Evolutionary conservation across 2,113 vertebrate genomes (phyloP).

Genomic region (Pipa parva): DNA sequence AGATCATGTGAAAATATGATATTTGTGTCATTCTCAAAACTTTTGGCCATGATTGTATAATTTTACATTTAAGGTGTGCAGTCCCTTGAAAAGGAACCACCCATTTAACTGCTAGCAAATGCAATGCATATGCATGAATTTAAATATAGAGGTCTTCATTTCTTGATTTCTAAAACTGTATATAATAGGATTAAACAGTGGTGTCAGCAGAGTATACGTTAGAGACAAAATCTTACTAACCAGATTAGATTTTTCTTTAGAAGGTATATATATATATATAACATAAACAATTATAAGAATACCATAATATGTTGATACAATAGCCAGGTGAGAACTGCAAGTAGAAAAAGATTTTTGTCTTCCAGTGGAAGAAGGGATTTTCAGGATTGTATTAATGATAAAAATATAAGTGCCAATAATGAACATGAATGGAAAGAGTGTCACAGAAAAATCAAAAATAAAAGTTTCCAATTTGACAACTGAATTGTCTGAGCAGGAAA

Average conservation of each 20-base stretch:
- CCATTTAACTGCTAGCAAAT: too few relatives aligned
- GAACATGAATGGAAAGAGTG: conserved; percentile 38
- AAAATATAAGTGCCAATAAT: conserved; percentile 25
- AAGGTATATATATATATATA: too few relatives aligned
- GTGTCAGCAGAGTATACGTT: conserved; percentile 24
- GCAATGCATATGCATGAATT: too few relatives aligned
- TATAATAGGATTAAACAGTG: conserved; percentile 35
- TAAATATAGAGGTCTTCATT: not conserved
- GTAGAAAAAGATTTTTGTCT: conserved; percentile 45
- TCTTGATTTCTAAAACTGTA: conserved; percentile 40
- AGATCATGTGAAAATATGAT: too few relatives aligned
- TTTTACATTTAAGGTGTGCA: too few relatives aligned
- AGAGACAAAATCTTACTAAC: conserved; percentile 37
- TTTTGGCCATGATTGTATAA: too few relatives aligned
- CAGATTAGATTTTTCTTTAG: conserved; percentile 26
- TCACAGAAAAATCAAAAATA: conserved; percentile 16
- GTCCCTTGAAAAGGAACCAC: too few relatives aligned
- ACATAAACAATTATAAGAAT: conserved; percentile 44
- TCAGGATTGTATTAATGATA: conserved; percentile 28
- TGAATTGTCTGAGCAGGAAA: conserved; percentile 32
- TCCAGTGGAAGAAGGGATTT: conserved; percentile 37
- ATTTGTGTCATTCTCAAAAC: too few relatives aligned
- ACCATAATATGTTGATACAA: conserved; percentile 34
- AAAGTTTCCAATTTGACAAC: conserved; percentile 4
- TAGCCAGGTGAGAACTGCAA: conserved; percentile 36